Conservation (phyloP, 2,888 invertebrate species). For the Operophtera brumata region DNA sequence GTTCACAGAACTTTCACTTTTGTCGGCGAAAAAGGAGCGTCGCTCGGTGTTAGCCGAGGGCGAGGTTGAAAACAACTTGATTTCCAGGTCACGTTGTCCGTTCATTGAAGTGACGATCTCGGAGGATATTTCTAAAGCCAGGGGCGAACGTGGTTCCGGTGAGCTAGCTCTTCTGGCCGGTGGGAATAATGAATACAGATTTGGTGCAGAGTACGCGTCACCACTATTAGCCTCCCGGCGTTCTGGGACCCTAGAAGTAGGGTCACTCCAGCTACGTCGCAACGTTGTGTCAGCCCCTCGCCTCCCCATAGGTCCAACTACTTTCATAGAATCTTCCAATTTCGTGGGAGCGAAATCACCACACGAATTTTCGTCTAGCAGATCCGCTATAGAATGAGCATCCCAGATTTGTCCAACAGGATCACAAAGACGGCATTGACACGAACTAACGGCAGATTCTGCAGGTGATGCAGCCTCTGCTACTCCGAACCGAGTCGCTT, state of each 20-base stretch:
- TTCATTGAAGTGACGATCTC: slow-evolving; percentile 89
- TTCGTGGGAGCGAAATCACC: slow-evolving; percentile 74
- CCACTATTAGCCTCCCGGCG: slow-evolving; percentile 58
- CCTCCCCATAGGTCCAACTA: slow-evolving; percentile 68
- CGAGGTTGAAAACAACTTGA: slow-evolving; percentile 86
- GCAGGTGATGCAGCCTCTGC: slow-evolving; percentile 70
- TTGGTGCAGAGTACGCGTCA: slow-evolving; percentile 69
- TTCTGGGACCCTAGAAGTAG: slow-evolving; percentile 74
- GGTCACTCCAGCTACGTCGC: slow-evolving; percentile 84
- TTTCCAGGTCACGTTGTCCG: slow-evolving; percentile 89
- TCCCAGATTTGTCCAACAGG: slow-evolving; percentile 89
- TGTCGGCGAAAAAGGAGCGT: slow-evolving; percentile 74
- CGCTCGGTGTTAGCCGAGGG: slow-evolving; percentile 73
- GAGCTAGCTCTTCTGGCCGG: slow-evolving; percentile 65
- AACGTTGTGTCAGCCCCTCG: slow-evolving; percentile 70
- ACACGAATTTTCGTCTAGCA: slow-evolving; percentile 73
- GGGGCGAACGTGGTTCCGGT: slow-evolving; percentile 69
- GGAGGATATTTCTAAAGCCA: slow-evolving; percentile 85
- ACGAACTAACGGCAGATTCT: slow-evolving; percentile 76
- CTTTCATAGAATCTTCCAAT: slow-evolving; percentile 76
- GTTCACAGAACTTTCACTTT: slow-evolving; percentile 76
- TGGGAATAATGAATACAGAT: slow-evolving; percentile 74
- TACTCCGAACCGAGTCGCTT: slow-evolving; percentile 71
- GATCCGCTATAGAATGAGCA: slow-evolving; percentile 81
- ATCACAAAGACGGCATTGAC: slow-evolving; percentile 89